Evolutionary conservation across 2,888 invertebrate genomes (phyloP).

Genomic region (Ischnura elegans): DNA sequence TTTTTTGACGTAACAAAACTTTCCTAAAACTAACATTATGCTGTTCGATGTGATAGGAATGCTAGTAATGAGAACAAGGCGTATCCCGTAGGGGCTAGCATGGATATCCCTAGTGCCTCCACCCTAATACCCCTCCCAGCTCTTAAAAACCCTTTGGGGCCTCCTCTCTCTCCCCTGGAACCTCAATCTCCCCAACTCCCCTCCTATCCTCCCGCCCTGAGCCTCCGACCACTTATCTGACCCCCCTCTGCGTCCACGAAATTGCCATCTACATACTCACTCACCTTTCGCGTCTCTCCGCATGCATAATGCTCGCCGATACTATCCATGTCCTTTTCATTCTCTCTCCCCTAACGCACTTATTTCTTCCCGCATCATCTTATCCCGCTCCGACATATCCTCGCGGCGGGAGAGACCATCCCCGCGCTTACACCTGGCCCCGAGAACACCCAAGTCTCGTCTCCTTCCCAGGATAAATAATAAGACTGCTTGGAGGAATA

Average conservation of each 20-base stretch:
- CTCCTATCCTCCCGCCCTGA: background rate
- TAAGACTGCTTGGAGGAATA: slow-evolving; percentile 4
- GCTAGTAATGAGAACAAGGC: too few species aligned
- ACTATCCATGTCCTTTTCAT: slow-evolving; percentile 11
- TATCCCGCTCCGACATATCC: background rate
- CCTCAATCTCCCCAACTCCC: background rate
- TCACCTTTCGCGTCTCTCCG: slow-evolving; percentile 48
- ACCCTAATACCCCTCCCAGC: background rate
- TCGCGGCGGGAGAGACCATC: background rate
- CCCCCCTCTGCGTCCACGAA: slow-evolving; percentile 49
- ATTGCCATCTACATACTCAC: slow-evolving; percentile 55
- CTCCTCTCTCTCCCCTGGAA: background rate
- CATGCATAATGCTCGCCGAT: slow-evolving; percentile 62
- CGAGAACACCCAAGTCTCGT: background rate
- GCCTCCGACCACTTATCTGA: background rate
- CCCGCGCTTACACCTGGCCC: slow-evolving; percentile 17
- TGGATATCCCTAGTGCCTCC: background rate
- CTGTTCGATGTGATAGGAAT: too few species aligned
- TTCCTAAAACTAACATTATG: too few species aligned
- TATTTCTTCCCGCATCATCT: slow-evolving; percentile 24
- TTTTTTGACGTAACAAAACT: too few species aligned
- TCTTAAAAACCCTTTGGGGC: background rate
- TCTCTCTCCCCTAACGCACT: background rate
- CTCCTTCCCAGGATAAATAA: slow-evolving; percentile 62
- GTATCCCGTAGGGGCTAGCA: background rate